Evolutionary conservation across 2,113 vertebrate genomes (phyloP).

Genomic region (Phrynosoma blainvillii): DNA sequence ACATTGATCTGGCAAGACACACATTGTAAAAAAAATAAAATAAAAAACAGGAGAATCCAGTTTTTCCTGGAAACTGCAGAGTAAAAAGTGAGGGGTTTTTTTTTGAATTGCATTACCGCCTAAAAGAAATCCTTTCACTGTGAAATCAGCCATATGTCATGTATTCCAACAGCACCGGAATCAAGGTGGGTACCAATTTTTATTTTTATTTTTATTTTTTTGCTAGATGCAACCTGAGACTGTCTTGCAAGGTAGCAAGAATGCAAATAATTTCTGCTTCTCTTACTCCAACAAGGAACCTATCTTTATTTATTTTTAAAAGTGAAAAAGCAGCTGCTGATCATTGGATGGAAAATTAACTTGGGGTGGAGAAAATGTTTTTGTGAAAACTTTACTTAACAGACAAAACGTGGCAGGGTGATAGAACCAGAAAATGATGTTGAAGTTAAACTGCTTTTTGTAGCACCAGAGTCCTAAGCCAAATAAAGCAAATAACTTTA

Average conservation of each 20-base stretch:
- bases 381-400: background rate
- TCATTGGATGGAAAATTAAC: background rate
- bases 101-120: no score
- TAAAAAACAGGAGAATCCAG: no score
- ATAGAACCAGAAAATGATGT: background rate
- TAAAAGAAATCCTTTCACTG: no score
- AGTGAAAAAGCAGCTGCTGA: background rate
- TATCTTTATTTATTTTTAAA: background rate
- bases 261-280: background rate
- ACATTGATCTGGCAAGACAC: no score
- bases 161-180: no score
- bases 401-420: background rate
- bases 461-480: background rate
- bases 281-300: background rate
- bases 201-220: no score
- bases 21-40: no score
- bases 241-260: background rate
- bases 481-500: background rate
- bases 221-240: no score
- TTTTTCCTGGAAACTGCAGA: no score
- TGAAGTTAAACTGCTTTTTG: background rate
- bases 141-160: no score
- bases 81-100: no score
- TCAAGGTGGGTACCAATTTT: no score
- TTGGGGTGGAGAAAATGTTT: background rate